Conservation (phyloP, 2,797 vertebrate genomes). For the Lagodon rhomboides region DNA sequence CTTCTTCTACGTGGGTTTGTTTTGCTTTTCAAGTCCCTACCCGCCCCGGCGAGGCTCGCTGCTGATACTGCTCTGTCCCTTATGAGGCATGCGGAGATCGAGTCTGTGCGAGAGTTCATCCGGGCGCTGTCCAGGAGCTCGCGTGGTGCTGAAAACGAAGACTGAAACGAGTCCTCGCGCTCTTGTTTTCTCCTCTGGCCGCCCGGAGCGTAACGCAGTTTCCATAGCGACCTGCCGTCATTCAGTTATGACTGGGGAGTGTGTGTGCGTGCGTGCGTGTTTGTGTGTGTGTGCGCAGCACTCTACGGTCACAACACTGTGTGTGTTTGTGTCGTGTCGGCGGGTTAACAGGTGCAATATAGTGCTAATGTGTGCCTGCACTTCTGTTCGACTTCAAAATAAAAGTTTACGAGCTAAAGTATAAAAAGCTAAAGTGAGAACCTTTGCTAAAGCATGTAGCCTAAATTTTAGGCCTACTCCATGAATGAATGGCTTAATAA, state of each 20-base stretch:
- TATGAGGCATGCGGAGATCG: constrained; percentile 45
- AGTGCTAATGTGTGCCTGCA: constrained; percentile 1
- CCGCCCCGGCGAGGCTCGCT: constrained; percentile 35
- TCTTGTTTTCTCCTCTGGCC: constrained; percentile 80
- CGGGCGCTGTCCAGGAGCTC: constrained; percentile 87
- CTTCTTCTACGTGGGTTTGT: background rate
- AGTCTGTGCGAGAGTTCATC: constrained; percentile 67
- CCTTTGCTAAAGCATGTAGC: too few species aligned
- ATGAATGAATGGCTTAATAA: background rate
- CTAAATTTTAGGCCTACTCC: background rate
- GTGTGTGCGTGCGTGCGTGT: constrained; percentile 14
- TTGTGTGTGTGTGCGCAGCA: background rate
- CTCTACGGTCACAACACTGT: constrained; percentile 46
- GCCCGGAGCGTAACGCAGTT: constrained; percentile 89
- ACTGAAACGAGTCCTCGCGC: constrained; percentile 75
- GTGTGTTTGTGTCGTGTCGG: constrained; percentile 12
- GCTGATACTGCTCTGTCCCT: constrained; percentile 63
- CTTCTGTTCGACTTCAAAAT: constrained; percentile 1
- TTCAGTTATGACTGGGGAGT: constrained; percentile 81
- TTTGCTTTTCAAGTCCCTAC: constrained; percentile 24
- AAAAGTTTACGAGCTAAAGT: constrained; percentile 30
- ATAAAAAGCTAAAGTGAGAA: background rate
- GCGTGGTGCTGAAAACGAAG: constrained; percentile 90
- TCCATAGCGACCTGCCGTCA: constrained; percentile 90
- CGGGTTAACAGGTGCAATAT: constrained; percentile 53